Percentiles rank a stretch among this genome's conserved stretches.
These are phyloP conservation scores for Eupsilia transversa DNA, from an alignment of 2,888 invertebrate species.

Conservation along the genomic window DNA sequence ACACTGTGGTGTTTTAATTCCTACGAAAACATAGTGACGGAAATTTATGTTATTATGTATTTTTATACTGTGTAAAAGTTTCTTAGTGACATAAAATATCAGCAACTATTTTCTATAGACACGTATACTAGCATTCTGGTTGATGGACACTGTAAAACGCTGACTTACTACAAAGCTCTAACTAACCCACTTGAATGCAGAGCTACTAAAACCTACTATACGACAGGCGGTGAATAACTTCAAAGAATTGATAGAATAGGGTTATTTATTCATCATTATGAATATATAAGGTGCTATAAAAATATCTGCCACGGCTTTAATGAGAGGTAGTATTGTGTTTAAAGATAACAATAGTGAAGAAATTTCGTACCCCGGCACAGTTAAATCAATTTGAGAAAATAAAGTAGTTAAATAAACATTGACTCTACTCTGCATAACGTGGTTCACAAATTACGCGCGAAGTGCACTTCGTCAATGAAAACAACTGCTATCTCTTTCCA, in stretches of 20 bases:
- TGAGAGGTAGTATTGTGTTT: too few species aligned
- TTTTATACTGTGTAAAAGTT: neutral
- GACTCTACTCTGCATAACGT: too few species aligned
- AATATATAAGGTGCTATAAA: too few species aligned
- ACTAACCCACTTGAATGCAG: slow-evolving; percentile 11
- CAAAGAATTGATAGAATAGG: neutral
- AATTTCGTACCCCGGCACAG: too few species aligned
- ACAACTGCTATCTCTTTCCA: too few species aligned
- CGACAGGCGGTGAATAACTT: slow-evolving; percentile 4
- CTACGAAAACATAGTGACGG: neutral
- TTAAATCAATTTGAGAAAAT: too few species aligned
- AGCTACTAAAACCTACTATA: slow-evolving; percentile 20
- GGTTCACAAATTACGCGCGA: too few species aligned
- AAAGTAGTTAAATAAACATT: too few species aligned
- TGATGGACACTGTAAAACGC: neutral
- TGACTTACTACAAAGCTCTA: slow-evolving; percentile 15
- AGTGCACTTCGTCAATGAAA: too few species aligned
- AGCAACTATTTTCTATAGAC: neutral
- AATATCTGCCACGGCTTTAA: too few species aligned
- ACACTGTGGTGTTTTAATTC: neutral
- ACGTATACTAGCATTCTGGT: neutral
- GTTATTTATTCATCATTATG: too few species aligned
- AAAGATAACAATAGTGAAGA: too few species aligned
- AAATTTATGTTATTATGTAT: neutral
- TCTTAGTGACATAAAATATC: neutral